Base-by-base conservation (phyloP, 1,140 invertebrate species). In the Dufourea novaeangliae region DNA sequence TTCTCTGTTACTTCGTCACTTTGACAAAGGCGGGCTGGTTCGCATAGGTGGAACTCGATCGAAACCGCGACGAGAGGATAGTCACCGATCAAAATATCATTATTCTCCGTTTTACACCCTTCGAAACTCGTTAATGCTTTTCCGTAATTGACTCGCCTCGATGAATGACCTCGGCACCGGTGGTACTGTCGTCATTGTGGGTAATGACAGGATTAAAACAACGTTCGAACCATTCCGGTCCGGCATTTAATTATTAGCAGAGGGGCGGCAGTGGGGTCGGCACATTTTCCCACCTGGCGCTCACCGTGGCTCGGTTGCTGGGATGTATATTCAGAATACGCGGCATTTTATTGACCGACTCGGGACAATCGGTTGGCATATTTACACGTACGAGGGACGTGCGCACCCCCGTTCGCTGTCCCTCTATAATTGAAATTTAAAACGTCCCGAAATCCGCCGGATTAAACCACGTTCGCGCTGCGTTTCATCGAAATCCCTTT, bases 191-290 rank as follows among this genome's bases (percentile, higher is more conserved):
- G 79, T 79, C 71, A 76, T 87, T 75, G 82, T 63, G 76, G 72
- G 52, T 82, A 87, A 87, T 84, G 84, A 86, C 67, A 76, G 84
- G 70, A 86, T 86, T 86, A 83, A 85, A 86, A 83, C 79, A 83
- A 75, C 54, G 70, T 74, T 56, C 54, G 56, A 46, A 67, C 54
- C 56, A 59, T 78, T 79, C 61, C 68, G 54, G 71, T n/a, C 59
- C 44, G 59, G 74, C 71, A 75, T 84, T 87, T 84, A 86, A 86
- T 87, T 86, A 87, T 87, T 87, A 86, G 37, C 68, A n/a, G n/a
- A n/a, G n/a, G n/a, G n/a, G n/a, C n/a, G n/a, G n/a, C n/a, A n/a
- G n/a, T n/a, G n/a, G n/a, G n/a, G n/a, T n/a, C n/a, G n/a, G n/a
- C n/a, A n/a, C n/a, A n/a, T n/a, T n/a, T n/a, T n/a, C n/a, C n/a